A percentile compares a stretch with the other conserved stretches of the same genome.
Conservation (phyloP, 2,888 invertebrate genomes). For the Globia sparganii region DNA sequence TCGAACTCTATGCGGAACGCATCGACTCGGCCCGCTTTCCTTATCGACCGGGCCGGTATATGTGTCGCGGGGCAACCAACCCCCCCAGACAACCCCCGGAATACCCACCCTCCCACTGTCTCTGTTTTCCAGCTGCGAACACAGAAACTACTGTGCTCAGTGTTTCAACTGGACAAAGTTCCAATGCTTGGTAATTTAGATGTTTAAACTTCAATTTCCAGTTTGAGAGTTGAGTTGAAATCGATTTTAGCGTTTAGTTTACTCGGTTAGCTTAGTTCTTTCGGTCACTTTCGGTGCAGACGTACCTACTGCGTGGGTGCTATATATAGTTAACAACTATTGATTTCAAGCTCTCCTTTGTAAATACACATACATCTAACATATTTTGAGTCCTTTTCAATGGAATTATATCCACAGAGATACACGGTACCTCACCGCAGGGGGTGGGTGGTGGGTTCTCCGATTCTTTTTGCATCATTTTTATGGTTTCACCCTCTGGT, state of each 20-base stretch:
- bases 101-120: constrained; percentile 67
- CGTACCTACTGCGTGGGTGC: constrained; percentile 25
- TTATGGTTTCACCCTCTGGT: constrained; percentile 77
- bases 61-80: constrained; percentile 83
- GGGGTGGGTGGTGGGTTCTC: constrained; percentile 54
- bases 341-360: constrained; percentile 34
- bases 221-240: constrained; percentile 21
- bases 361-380: constrained; percentile 34
- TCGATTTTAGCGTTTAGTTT: constrained; percentile 22
- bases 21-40: constrained; percentile 81
- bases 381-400: constrained; percentile 28
- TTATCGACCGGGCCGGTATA: constrained; percentile 88
- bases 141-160: constrained; percentile 72
- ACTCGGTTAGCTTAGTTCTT: constrained; percentile 11
- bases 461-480: constrained; percentile 76
- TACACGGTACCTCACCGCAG: constrained; percentile 18
- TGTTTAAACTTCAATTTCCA: constrained; percentile 60
- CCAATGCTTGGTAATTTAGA: constrained; percentile 71
- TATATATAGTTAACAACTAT: constrained; percentile 28
- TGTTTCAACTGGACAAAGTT: constrained; percentile 70
- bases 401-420: constrained; percentile 13
- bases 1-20: constrained; percentile 78
- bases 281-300: constrained; percentile 35
- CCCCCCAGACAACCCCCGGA: constrained; percentile 68
- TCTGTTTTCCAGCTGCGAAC: constrained; percentile 75